Evolutionary conservation across 2,888 invertebrate genomes (phyloP), one percentile per base, ranked within the genome.

Genomic region (Leptothorax acervorum): DNA sequence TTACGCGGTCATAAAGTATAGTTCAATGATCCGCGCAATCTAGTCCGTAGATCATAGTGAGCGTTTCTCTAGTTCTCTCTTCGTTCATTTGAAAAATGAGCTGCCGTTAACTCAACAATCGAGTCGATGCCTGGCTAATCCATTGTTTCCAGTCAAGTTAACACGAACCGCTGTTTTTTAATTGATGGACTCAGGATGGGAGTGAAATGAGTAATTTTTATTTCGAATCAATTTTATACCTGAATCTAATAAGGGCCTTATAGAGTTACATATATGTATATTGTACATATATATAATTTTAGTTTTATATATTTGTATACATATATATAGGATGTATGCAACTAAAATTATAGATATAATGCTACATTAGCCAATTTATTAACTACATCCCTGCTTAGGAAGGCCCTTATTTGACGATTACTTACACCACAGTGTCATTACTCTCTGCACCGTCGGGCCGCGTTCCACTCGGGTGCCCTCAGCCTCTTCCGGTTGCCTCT

Each of bases 401-500:
- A 62, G 51, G n/a, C n/a, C 45, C 65, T 57, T 65, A 63, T 82
- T 83, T 71, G 83, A 83, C 84, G 82, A 78, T 87, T 82, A 84
- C 87, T 86, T 87, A 82, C 48, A 81, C 79, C 66, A 62, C 79
- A 62, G 70, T 84, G 75, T 82, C 70, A 86, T 87, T 86, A 87
- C 71, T 84, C 79, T 81, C 79, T 60, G 86, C 83, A 76, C 83
- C 53, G 86, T 60, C 82, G 84, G 62, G 73, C 70, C 31, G 53
- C 78, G 87, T 87, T 87, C 78, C 86, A 81, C 85, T 87, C 83
- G 81, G 85, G 48, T 85, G 87, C 70, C 31, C 73, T 62, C 53
- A 75, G 42, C 76, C 81, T 83, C 86, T 86, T 87, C 87, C 87
- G 87, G 86, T 86, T 83, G 84, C 73, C 68, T 87, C 83, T 76